These are phyloP conservation scores for Synergus itoensis DNA, from an alignment of 2,888 invertebrate genomes.

Conservation along the genomic window DNA sequence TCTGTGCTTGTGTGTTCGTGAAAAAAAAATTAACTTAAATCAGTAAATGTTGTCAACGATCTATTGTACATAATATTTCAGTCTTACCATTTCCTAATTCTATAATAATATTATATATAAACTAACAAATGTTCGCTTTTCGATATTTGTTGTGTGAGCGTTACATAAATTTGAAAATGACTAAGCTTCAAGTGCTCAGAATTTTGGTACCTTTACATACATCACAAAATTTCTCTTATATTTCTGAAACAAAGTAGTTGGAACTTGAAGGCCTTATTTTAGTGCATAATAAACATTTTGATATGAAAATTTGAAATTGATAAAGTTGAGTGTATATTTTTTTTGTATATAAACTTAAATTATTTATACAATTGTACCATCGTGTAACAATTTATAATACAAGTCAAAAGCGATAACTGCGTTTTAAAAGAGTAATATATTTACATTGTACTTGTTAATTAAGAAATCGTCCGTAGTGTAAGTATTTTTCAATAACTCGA, in stretches of 20 bases:
- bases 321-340: neutral
- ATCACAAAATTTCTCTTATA: neutral
- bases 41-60: neutral
- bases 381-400: constrained; percentile 1
- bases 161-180: neutral
- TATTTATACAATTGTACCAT: constrained; percentile 15
- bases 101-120: constrained; percentile 1
- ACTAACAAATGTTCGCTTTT: neutral
- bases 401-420: neutral
- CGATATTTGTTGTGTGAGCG: neutral
- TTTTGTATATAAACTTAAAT: constrained; percentile 8
- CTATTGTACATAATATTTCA: neutral
- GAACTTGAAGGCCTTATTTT: neutral
- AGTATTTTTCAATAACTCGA: constrained; percentile 3
- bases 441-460: constrained; percentile 4
- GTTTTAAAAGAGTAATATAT: constrained; percentile 8
- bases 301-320: neutral
- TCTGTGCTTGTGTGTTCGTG: neutral
- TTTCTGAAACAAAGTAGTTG: neutral
- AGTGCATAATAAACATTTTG: constrained; percentile 2
- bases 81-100: neutral
- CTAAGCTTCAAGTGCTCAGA: neutral
- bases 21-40: neutral
- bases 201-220: neutral
- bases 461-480: constrained; percentile 14